phyloP scores from a whole-genome alignment of 1,140 invertebrate genomes.

The Drosophila simulans region DNA sequence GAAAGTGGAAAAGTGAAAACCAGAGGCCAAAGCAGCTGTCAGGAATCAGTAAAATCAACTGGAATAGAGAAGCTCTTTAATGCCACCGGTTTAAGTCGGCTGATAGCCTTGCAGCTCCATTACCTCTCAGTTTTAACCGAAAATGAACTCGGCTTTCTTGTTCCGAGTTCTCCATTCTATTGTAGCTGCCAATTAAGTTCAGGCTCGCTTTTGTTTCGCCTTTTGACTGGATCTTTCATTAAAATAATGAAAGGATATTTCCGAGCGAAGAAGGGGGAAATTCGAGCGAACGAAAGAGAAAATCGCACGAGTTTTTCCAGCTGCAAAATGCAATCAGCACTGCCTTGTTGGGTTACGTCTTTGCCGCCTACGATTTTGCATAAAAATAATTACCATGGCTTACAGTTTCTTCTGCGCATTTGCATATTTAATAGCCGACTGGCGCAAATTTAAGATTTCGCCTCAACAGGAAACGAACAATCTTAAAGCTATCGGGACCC shows the following conservation, averaged over 20 bases:
- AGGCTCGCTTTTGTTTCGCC: slow-evolving; percentile 36
- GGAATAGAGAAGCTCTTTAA: slow-evolving; percentile 26
- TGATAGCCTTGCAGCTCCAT: slow-evolving; percentile 1
- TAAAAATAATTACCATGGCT: slow-evolving; percentile 74
- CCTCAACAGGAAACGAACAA: neutral
- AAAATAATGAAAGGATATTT: slow-evolving; percentile 74
- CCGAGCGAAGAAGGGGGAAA: neutral
- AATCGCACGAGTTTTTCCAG: slow-evolving; percentile 29
- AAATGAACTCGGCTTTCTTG: slow-evolving; percentile 27
- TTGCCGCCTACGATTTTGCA: slow-evolving; percentile 40
- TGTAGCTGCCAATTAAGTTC: slow-evolving; percentile 63
- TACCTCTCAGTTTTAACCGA: slow-evolving; percentile 29
- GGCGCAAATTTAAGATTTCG: slow-evolving; percentile 27
- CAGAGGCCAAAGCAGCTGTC: slow-evolving; percentile 31
- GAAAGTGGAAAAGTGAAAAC: slow-evolving; percentile 17
- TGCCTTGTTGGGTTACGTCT: slow-evolving; percentile 56
- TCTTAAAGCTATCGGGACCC: slow-evolving; percentile 10
- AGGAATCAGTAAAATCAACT: slow-evolving; percentile 17
- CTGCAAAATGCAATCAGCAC: slow-evolving; percentile 71
- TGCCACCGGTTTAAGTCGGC: slow-evolving; percentile 4
- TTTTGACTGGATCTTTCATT: slow-evolving; percentile 58
- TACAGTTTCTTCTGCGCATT: slow-evolving; percentile 61
- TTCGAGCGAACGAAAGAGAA: slow-evolving; percentile 5
- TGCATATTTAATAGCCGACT: slow-evolving; percentile 68
- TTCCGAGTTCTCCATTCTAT: slow-evolving; percentile 11